Evolutionary conservation across 2,888 invertebrate species (phyloP), one percentile per base, ranked within the genome.

Genomic region (Erynnis tages): DNA sequence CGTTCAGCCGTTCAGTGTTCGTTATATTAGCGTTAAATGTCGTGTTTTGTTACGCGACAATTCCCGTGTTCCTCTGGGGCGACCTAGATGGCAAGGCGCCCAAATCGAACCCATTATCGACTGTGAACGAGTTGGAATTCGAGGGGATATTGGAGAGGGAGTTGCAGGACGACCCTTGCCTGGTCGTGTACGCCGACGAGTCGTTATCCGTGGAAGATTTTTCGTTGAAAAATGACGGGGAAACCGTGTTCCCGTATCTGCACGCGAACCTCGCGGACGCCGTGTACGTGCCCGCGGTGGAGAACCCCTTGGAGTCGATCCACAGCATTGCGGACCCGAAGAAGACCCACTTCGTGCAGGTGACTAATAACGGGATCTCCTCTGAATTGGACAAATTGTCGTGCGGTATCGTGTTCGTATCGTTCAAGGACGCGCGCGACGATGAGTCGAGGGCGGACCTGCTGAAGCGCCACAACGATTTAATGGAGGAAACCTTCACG

Each of bases 51-150:
- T 71, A 67, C 60, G 71, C 65, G 59, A 71, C 83, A 21, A 85
- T 92, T 29, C 93, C 93, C 58, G 92, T 92, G 38, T 86, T 91
- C 58, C 62, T 93, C 54, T 93, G 92, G 92, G 92, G 91, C 21
- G 81, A 88, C 56, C 56, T 83, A 44, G 65, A 68, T 5, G 68
- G 67, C 34, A 58, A 63, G 46, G 66, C 75, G 1, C 40, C 65
- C 7, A 69, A 73, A 54, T 63, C 79, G 0, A 79, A 79, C 53
- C 85, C 89, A 0, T 57, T 91, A 2, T 57, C 65, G 5, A 76
- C 71, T 45, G 65, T 82, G 0, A 60, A 76, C 0, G 59, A 68
- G 7, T 54, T 64, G 0, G 79, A 90, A 47, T 91, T 91, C 59
- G 68, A 71, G 17, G 60, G 54, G 10, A 65, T 83, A 17, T 47